phyloP scores from a whole-genome alignment of 2,888 invertebrate genomes.

The Lithophane ornitopus region DNA sequence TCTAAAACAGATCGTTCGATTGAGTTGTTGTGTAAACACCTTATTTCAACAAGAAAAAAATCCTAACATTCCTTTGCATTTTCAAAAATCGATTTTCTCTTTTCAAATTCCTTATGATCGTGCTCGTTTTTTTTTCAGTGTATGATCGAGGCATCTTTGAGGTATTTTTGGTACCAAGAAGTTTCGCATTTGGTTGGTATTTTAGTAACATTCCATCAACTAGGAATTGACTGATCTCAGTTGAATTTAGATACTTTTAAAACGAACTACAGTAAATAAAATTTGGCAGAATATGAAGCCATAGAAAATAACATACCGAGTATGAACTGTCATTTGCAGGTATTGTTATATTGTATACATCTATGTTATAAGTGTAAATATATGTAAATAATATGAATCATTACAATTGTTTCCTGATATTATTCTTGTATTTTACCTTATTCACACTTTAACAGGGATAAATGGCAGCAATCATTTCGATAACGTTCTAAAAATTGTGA shows the following conservation, averaged over 20 bases:
- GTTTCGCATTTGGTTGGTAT: background rate
- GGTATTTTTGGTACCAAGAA: background rate
- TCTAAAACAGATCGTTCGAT: slow-evolving; percentile 51
- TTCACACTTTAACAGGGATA: slow-evolving; percentile 28
- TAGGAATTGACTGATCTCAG: background rate
- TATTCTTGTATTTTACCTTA: slow-evolving; percentile 51
- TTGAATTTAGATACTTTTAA: background rate
- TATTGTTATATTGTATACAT: slow-evolving; percentile 3
- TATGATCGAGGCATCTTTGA: background rate
- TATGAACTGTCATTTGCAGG: background rate
- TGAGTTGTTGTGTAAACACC: slow-evolving; percentile 50
- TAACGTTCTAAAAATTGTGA: slow-evolving; percentile 2
- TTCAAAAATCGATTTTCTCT: background rate
- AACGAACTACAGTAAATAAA: background rate
- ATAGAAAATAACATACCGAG: slow-evolving; percentile 7
- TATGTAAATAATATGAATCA: slow-evolving; percentile 31
- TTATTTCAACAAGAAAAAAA: slow-evolving; percentile 9
- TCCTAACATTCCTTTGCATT: slow-evolving; percentile 8
- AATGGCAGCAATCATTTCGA: background rate
- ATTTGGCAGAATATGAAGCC: slow-evolving; percentile 15
- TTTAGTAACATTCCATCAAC: background rate
- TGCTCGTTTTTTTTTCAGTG: background rate
- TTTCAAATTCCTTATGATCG: background rate
- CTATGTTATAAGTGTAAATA: background rate
- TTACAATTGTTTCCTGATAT: slow-evolving; percentile 33